These are phyloP conservation scores for Chymomyza amoena DNA, from an alignment of 2,888 invertebrate genomes.

Conservation along the genomic window DNA sequence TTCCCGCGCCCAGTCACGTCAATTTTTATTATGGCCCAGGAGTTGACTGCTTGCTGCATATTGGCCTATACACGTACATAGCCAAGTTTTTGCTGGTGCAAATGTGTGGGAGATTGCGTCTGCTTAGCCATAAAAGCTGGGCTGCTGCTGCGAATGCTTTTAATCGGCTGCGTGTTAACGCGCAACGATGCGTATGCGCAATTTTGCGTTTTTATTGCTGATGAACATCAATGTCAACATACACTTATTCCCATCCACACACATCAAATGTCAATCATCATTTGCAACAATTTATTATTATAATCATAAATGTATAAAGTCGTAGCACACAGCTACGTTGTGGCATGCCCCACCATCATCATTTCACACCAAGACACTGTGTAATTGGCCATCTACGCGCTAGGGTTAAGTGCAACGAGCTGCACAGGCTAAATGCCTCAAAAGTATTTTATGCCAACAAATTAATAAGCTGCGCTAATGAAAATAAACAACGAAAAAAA, in stretches of 20 bases:
- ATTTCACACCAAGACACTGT: not conserved
- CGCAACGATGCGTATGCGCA: conserved; percentile 37
- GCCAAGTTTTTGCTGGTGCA: not conserved
- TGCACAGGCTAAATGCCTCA: not conserved
- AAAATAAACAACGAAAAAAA: not conserved
- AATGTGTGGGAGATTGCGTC: not conserved
- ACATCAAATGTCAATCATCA: conserved; percentile 57
- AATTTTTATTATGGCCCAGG: conserved; percentile 30
- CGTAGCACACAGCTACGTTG: not conserved
- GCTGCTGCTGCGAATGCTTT: conserved; percentile 20
- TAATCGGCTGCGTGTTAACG: conserved; percentile 49
- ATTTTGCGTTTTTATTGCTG: conserved; percentile 45
- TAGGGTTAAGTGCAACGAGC: not conserved
- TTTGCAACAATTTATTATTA: conserved; percentile 48
- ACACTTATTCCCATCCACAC: conserved; percentile 17
- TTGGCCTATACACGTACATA: not conserved
- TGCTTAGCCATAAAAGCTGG: not conserved
- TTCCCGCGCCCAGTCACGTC: conserved; percentile 29
- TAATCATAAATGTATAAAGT: conserved; percentile 34
- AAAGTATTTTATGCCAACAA: not conserved
- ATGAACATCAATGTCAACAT: conserved; percentile 35
- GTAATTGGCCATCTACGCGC: not conserved
- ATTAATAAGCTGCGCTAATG: not conserved
- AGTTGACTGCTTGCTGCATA: not conserved
- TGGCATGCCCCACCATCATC: not conserved